These are phyloP conservation scores for Noctua janthina DNA, from an alignment of 2,888 invertebrate genomes.

Conservation along the genomic window DNA sequence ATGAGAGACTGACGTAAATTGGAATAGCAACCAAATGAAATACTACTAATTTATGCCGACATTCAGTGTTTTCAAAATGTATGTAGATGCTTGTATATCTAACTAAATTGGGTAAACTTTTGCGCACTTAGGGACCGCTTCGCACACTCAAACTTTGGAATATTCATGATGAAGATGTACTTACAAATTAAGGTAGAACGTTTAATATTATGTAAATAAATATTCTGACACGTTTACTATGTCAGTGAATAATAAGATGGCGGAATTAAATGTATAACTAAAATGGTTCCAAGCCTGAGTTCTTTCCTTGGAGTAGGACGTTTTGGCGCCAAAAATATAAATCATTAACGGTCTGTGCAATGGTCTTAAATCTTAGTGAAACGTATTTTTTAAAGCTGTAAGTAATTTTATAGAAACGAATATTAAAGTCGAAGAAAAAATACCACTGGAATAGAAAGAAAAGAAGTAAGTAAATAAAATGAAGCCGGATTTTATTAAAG, in stretches of 20 bases:
- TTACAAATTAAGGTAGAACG: constrained; percentile 64
- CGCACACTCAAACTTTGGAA: constrained; percentile 55
- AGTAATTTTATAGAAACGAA: neutral
- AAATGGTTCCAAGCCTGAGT: constrained; percentile 29
- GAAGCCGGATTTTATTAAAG: constrained; percentile 2
- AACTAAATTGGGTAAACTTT: constrained; percentile 64
- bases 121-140: constrained; percentile 50
- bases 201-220: constrained; percentile 74
- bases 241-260: constrained; percentile 57
- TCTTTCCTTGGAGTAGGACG: constrained; percentile 8
- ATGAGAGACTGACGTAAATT: constrained; percentile 30
- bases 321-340: constrained; percentile 43
- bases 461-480: neutral
- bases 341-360: neutral
- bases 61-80: constrained; percentile 54
- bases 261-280: constrained; percentile 51
- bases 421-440: neutral
- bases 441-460: neutral
- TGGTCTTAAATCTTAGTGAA: neutral
- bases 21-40: constrained; percentile 46
- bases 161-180: constrained; percentile 62
- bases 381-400: neutral
- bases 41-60: constrained; percentile 48
- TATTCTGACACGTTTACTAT: constrained; percentile 59
- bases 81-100: constrained; percentile 53